Percentiles rank a stretch among this genome's conserved stretches.
Conservation (phyloP, 1,140 invertebrate species). For the Zaprionus vittiger region DNA sequence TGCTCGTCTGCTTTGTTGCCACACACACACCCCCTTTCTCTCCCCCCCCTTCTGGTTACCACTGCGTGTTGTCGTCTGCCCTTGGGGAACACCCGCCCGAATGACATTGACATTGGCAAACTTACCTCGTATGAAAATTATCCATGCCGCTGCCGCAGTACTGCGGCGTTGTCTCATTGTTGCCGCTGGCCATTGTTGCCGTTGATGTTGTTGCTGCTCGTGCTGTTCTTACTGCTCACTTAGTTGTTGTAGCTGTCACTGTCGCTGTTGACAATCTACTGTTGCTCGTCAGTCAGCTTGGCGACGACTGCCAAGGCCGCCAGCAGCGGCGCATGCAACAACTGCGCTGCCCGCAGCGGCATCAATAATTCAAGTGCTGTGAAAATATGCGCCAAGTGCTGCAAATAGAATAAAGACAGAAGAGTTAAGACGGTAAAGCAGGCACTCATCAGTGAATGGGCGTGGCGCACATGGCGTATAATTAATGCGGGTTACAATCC, state of each 20-base stretch:
- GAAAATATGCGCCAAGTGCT: slow-evolving; percentile 31
- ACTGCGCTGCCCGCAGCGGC: slow-evolving; percentile 44
- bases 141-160: slow-evolving; percentile 79
- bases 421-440: neutral
- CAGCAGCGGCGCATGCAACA: slow-evolving; percentile 36
- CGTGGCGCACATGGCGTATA: slow-evolving; percentile 33
- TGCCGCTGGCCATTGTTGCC: slow-evolving; percentile 67
- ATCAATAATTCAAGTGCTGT: slow-evolving; percentile 65
- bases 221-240: slow-evolving; percentile 17
- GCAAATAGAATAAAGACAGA: slow-evolving; percentile 33
- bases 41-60: neutral
- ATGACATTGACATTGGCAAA: slow-evolving; percentile 32
- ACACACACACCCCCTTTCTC: neutral
- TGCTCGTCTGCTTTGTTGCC: slow-evolving; percentile 22
- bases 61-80: slow-evolving; percentile 29
- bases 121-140: slow-evolving; percentile 78
- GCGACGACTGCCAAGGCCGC: slow-evolving; percentile 56
- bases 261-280: slow-evolving; percentile 34
- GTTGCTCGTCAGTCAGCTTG: slow-evolving; percentile 34
- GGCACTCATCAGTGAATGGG: neutral
- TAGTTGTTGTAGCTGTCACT: slow-evolving; percentile 19
- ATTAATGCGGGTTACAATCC: slow-evolving; percentile 56
- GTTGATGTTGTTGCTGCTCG: slow-evolving; percentile 10
- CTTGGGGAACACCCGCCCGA: slow-evolving; percentile 37
- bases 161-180: slow-evolving; percentile 73